These are phyloP conservation scores for Drosophila bocqueti DNA, from an alignment of 1,140 invertebrate species.

Conservation along the genomic window DNA sequence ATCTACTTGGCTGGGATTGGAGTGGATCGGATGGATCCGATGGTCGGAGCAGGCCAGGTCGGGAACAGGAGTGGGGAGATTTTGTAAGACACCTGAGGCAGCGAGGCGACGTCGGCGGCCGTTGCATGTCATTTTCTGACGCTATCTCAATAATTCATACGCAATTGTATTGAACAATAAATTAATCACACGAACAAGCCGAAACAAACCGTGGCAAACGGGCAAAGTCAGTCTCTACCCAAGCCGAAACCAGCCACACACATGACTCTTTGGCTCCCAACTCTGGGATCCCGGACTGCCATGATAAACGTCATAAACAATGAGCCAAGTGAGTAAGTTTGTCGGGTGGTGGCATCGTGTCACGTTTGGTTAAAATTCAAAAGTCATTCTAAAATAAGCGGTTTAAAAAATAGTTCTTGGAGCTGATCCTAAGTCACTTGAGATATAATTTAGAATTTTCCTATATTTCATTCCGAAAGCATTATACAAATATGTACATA, in stretches of 20 bases:
- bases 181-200: slow-evolving; percentile 78
- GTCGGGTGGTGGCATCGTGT: slow-evolving; percentile 12
- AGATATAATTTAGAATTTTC: not conserved
- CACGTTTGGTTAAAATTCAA: not conserved
- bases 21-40: slow-evolving; percentile 4
- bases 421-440: not conserved
- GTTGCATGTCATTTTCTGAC: slow-evolving; percentile 80
- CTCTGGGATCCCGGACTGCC: slow-evolving; percentile 26
- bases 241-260: slow-evolving; percentile 35
- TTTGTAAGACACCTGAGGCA: slow-evolving; percentile 71
- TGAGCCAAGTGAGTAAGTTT: slow-evolving; percentile 32
- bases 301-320: slow-evolving; percentile 55
- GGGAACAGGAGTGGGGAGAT: slow-evolving; percentile 26
- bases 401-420: not conserved
- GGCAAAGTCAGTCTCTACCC: not conserved
- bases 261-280: slow-evolving; percentile 21
- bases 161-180: slow-evolving; percentile 82
- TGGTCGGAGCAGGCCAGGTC: not conserved
- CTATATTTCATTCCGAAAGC: not conserved
- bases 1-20: slow-evolving; percentile 31
- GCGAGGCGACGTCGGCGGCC: slow-evolving; percentile 50
- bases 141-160: slow-evolving; percentile 80
- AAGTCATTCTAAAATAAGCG: not conserved
- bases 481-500: not conserved
- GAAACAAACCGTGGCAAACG: slow-evolving; percentile 34